Conservation (phyloP, 2,113 vertebrate genomes). For the Tachycineta bicolor region DNA sequence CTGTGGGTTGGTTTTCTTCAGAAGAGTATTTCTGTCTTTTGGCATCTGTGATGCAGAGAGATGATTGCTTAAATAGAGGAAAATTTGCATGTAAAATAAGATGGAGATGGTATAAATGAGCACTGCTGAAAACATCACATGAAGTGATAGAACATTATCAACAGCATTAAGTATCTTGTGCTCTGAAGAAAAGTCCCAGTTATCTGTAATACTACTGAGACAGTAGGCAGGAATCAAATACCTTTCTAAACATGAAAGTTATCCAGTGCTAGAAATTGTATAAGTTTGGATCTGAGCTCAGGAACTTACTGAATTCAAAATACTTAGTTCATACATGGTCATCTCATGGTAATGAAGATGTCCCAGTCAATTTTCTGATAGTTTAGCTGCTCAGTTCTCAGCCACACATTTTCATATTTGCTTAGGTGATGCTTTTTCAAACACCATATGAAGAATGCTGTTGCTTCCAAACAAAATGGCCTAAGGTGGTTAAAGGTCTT, state of each 20-base stretch:
- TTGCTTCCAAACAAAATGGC: neutral
- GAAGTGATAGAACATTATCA: neutral
- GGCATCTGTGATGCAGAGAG: conserved; percentile 2
- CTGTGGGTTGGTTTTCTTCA: conserved; percentile 49
- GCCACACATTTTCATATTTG: neutral
- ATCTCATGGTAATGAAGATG: neutral
- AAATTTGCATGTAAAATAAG: conserved; percentile 47
- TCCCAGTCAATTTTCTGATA: neutral
- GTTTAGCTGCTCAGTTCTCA: neutral
- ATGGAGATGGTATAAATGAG: neutral
- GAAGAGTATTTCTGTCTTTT: conserved; percentile 41
- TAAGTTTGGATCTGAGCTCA: neutral
- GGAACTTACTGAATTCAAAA: neutral
- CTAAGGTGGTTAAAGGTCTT: neutral
- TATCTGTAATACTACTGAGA: neutral
- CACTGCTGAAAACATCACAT: conserved; percentile 42
- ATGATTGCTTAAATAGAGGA: conserved; percentile 31
- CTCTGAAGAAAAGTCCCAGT: neutral
- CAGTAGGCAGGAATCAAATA: neutral
- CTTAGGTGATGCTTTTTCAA: neutral
- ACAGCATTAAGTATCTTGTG: neutral
- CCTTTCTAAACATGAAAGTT: neutral
- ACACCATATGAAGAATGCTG: neutral
- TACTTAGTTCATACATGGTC: neutral
- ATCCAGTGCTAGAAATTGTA: neutral